Evolutionary conservation across 1,140 invertebrate genomes (phyloP), one percentile per base, ranked within the genome.

Genomic region (Brachionus rotundiformis): DNA sequence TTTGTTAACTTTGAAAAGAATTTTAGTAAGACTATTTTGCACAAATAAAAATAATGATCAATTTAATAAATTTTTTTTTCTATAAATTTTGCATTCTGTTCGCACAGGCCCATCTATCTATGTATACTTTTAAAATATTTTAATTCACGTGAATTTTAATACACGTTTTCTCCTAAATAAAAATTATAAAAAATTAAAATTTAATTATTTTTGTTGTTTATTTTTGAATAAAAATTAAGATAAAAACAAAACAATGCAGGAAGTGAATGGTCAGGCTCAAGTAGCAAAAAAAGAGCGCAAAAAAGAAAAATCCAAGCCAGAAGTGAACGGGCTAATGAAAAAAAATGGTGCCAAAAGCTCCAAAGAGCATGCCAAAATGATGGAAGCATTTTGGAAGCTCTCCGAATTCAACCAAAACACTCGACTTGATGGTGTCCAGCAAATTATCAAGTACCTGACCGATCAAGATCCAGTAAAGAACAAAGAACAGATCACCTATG

Each of bases 371-470:
- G 76, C 76, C 33, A 19, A 31, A 59, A 63, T 79, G 76, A 23
- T 79, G 16, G 76, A 79, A 79, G 44, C 76, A 13, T 79, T 79
- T 41, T 79, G 76, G 76, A 79, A 79, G 23, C 25, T 79, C 5
- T 79, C 76, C 31, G 47, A 79, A 63, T 79, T 13, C 76, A 63
- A 79, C 13, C 76, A 54, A 39, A 63, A 79, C 76, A 79, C 47
- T 8, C 27, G 76, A 25, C 25, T 79, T n/a, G 47, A 79, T 7
- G 76, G 76, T 25, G 29, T 63, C 4, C 47, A 79, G 27, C 29
- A 33, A 33, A 54, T 79, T 11, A 33, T 59, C 29, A 63, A 79
- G 25, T 59, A 59, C 59, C 59, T 59, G 11, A 79, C 11, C 41
- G 76, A 59, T 59, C 76, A 29, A 73, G 68, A 73, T 11, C 68